Evolutionary conservation across 2,888 invertebrate genomes (phyloP).

Genomic region (Taenaris catops): DNA sequence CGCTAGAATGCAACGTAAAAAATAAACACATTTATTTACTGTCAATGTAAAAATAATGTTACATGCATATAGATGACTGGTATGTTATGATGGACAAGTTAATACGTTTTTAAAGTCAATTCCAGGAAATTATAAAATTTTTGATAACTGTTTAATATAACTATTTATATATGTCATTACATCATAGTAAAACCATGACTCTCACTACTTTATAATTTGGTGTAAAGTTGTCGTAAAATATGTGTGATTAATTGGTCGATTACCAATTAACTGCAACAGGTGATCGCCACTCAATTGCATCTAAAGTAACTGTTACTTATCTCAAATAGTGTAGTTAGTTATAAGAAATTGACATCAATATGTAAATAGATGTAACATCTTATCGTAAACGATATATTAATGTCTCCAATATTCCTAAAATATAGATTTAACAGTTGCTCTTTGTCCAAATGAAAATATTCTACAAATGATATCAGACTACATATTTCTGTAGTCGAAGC

Average conservation of each 20-base stretch:
- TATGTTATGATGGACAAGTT: not conserved
- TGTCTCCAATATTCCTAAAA: not conserved
- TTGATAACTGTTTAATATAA: slow-evolving; percentile 7
- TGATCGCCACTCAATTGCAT: too few relatives aligned
- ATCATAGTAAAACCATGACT: not conserved
- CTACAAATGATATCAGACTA: not conserved
- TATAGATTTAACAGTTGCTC: too few relatives aligned
- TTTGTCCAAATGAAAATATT: not conserved
- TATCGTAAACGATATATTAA: slow-evolving; percentile 1
- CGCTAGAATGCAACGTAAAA: too few relatives aligned
- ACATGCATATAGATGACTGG: too few relatives aligned
- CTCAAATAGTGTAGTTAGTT: slow-evolving; percentile 5
- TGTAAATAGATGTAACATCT: slow-evolving; percentile 3
- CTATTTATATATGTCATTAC: slow-evolving; percentile 11
- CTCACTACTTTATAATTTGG: slow-evolving; percentile 5
- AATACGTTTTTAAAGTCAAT: slow-evolving; percentile 11
- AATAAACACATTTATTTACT: not conserved
- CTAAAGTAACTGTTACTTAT: too few relatives aligned
- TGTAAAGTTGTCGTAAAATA: slow-evolving; percentile 1
- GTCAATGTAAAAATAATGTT: too few relatives aligned
- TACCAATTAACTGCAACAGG: too few relatives aligned
- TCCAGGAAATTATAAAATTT: slow-evolving; percentile 3
- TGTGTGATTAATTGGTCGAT: too few relatives aligned
- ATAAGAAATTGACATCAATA: slow-evolving; percentile 4
- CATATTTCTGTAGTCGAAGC: not conserved